Base-by-base conservation (phyloP, 1,140 invertebrate genomes). In the Drosophila orosa region DNA sequence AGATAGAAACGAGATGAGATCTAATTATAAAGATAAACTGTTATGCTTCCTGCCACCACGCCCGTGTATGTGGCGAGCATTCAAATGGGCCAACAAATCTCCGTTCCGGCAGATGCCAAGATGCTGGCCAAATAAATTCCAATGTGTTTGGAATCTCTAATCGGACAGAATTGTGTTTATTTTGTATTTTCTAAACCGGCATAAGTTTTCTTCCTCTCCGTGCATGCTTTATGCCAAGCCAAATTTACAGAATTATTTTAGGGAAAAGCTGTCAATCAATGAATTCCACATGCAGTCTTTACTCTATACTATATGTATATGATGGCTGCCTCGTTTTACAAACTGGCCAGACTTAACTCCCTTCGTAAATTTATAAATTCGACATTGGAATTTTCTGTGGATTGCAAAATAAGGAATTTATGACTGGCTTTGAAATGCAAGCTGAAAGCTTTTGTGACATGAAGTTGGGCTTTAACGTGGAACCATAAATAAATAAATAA, bases 1-100 rank as follows among this genome's bases (percentile, higher is more conserved):
- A 48, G 39, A 73, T 79, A 72, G 50, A 54, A 39, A 60, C 60
- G 66, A 52, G 50, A 45, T 61, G 45, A 68, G 83, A 87, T 86
- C 83, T 79, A 82, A 82, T 86, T 86, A 86, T 76, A 87, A 79
- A 87, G 83, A 86, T 86, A 87, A 63, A 82, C 80, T 52, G 63
- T 78, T 82, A 68, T 80, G 71, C 40, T 47, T 25, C 59, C 63
- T 63, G 60, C 54, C 44, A 25, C 44, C 35, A 27, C 52, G 62
- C 47, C 25, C 17, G 35, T 39, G 72, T 48, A 52, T 79, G 81
- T 85, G 81, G 57, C 42, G 9, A 39, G 82, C 74, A 84, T 86
- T 67, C 67, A 66, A 86, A 81, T 81, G 67, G 42, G 25, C 44
- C 29, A 58, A 56, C 33, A 56, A 61, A 82, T 61, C 48, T 31